Conservation (phyloP, 2,797 vertebrate genomes). For the Halcyon smyrnensis region DNA sequence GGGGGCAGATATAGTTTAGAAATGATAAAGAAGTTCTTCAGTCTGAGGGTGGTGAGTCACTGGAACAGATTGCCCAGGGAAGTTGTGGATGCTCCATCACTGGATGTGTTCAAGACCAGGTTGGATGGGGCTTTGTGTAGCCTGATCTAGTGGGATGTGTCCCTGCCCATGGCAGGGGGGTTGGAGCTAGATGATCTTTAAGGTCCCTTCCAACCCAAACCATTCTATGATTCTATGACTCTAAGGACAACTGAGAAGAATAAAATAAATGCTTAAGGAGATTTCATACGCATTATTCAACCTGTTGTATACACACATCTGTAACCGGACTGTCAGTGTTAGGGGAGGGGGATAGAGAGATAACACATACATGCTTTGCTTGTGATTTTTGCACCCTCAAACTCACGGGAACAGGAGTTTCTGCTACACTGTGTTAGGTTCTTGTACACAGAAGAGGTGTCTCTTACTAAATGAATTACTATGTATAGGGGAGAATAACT, state of each 20-base stretch:
- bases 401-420: not conserved
- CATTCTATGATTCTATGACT: no score
- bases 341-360: not conserved
- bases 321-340: not conserved
- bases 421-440: not conserved
- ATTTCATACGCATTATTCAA: not conserved
- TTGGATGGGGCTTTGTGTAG: not conserved
- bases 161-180: not conserved
- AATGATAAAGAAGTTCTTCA: not conserved
- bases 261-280: not conserved
- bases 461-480: not conserved
- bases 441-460: not conserved
- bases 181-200: not conserved
- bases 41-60: not conserved
- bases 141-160: not conserved
- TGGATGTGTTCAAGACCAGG: not conserved
- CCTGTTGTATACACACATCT: not conserved
- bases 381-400: not conserved
- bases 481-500: not conserved
- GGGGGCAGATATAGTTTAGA: not conserved
- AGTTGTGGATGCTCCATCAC: no score
- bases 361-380: not conserved
- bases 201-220: no score
- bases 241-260: not conserved
- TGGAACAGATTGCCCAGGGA: no score